phyloP scores from a whole-genome alignment of 2,888 invertebrate species.

The Prosapia bicincta region DNA sequence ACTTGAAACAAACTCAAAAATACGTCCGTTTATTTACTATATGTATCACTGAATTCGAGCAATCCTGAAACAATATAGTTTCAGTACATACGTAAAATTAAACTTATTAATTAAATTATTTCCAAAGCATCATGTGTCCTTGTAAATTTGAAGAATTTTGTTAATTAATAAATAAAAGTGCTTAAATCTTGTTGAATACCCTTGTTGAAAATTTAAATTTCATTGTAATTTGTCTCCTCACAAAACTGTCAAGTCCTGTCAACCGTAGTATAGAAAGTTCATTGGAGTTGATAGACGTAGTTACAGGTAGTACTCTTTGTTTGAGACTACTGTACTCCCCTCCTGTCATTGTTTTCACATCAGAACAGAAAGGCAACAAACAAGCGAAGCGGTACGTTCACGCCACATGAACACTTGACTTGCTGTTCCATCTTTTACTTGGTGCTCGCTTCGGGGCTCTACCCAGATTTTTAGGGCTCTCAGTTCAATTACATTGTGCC shows the following conservation, averaged over 20 bases:
- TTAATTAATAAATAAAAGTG: too few relatives aligned
- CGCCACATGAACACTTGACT: background rate
- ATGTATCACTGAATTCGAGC: too few relatives aligned
- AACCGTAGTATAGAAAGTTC: background rate
- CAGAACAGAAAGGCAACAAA: background rate
- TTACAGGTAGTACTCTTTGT: background rate
- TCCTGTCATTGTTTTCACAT: background rate
- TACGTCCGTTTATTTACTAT: too few relatives aligned
- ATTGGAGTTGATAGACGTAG: background rate
- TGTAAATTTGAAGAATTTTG: too few relatives aligned
- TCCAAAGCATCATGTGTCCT: too few relatives aligned
- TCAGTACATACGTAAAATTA: too few relatives aligned
- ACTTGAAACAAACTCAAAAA: too few relatives aligned
- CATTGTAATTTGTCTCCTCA: too few relatives aligned
- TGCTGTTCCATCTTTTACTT: background rate
- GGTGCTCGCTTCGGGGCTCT: background rate
- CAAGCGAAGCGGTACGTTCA: background rate
- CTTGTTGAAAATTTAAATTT: too few relatives aligned
- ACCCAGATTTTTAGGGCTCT: slow-evolving; percentile 2
- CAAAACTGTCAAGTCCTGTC: background rate
- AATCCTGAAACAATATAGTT: too few relatives aligned
- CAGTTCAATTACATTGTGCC: background rate
- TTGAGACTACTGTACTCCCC: background rate
- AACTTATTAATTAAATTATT: too few relatives aligned
- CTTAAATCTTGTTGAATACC: too few relatives aligned